phyloP scores from a whole-genome alignment of 2,797 vertebrate species.

The Atherinosoma microstoma region DNA sequence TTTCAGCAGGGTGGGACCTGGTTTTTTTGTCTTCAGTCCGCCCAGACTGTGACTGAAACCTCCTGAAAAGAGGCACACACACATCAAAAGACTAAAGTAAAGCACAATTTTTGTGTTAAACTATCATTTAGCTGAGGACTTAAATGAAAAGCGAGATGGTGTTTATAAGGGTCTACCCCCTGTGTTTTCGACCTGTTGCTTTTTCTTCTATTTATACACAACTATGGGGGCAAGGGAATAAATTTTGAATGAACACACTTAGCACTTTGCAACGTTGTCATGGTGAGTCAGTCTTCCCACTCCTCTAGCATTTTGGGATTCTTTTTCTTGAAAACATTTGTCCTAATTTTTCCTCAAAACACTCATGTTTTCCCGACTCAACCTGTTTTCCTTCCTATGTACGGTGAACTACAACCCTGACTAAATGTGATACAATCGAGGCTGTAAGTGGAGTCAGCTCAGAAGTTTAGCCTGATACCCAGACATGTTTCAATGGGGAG shows the following conservation, averaged over 20 bases:
- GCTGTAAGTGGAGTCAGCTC: slow-evolving; percentile 44
- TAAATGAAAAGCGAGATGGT: not conserved
- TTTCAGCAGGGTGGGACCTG: not conserved
- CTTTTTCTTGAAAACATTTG: slow-evolving; percentile 4
- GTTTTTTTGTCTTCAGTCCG: not conserved
- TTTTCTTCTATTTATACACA: slow-evolving; percentile 24
- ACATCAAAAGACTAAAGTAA: not conserved
- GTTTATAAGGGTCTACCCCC: not conserved
- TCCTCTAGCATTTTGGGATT: slow-evolving; percentile 18
- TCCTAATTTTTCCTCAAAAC: slow-evolving; percentile 10
- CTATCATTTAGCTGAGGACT: not conserved
- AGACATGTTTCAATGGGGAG: slow-evolving; percentile 21
- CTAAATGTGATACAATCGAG: slow-evolving; percentile 54
- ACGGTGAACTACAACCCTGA: slow-evolving; percentile 42
- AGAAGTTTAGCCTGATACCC: slow-evolving; percentile 35
- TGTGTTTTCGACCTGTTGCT: not conserved
- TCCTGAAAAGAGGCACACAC: not conserved
- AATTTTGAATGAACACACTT: slow-evolving; percentile 33
- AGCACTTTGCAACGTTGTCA: not conserved
- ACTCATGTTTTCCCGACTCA: slow-evolving; percentile 39
- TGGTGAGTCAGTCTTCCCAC: slow-evolving; percentile 20
- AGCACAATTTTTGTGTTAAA: not conserved
- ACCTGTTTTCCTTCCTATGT: slow-evolving; percentile 18
- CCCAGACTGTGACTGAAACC: not conserved
- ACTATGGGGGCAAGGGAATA: slow-evolving; percentile 22